Evolutionary conservation across 92 coral and sea anemone genomes (phyloP).

Genomic region (Blastomussa wellsi): DNA sequence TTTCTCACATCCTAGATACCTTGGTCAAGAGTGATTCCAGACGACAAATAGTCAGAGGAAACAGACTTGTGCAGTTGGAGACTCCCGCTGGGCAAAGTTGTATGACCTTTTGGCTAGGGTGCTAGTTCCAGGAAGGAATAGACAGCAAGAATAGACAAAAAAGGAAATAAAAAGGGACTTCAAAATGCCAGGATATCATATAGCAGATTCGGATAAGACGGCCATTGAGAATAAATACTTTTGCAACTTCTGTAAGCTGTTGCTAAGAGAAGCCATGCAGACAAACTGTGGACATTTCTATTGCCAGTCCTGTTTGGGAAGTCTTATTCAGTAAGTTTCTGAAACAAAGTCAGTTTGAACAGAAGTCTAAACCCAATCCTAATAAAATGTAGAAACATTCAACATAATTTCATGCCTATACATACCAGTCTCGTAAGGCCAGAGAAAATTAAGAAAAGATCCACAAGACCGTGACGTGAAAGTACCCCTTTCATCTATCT

Average conservation of each 20-base stretch:
- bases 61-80: constrained; percentile 26
- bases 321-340: constrained; percentile 40
- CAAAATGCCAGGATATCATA: constrained; percentile 57
- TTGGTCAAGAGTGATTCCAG: constrained; percentile 17
- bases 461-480: too few relatives aligned
- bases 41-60: not conserved
- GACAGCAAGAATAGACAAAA: not conserved
- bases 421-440: too few relatives aligned
- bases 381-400: too few relatives aligned
- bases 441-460: too few relatives aligned
- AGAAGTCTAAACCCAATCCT: too few relatives aligned
- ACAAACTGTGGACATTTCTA: constrained; percentile 74
- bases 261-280: constrained; percentile 66
- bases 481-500: too few relatives aligned
- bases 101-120: constrained; percentile 28
- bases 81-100: not conserved
- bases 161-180: not conserved
- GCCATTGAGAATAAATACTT: constrained; percentile 46
- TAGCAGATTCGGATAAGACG: constrained; percentile 39
- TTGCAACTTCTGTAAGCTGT: constrained; percentile 50
- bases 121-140: not conserved
- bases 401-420: too few relatives aligned
- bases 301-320: constrained; percentile 50
- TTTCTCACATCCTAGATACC: not conserved
- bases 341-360: not conserved